phyloP scores from a whole-genome alignment of 2,888 invertebrate genomes.

The Protodeltote pygarga region DNA sequence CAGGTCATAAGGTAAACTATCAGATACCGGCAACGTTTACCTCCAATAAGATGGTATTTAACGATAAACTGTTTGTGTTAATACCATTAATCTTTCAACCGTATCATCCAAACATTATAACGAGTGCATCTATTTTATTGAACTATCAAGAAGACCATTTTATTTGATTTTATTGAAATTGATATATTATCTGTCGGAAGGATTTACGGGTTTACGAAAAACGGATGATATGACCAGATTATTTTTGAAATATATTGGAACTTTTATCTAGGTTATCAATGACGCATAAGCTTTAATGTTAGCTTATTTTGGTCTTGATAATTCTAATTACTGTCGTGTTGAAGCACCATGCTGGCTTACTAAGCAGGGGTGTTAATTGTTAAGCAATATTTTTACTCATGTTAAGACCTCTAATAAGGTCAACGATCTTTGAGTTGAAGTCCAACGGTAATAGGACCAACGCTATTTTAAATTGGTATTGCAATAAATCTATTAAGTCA shows the following conservation, averaged over 20 bases:
- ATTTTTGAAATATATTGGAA: conserved; percentile 32
- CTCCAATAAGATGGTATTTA: conserved; percentile 32
- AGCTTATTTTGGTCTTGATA: conserved; percentile 25
- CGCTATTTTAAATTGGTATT: no score
- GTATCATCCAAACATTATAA: conserved; percentile 25
- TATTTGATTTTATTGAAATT: conserved; percentile 48
- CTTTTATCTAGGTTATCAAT: conserved; percentile 34
- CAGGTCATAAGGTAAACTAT: conserved; percentile 29
- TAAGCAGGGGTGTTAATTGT: no score
- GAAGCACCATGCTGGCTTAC: no score
- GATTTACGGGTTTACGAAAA: conserved; percentile 11
- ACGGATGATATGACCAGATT: conserved; percentile 19
- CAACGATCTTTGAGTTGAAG: no score
- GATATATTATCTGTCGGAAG: conserved; percentile 28
- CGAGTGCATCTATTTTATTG: conserved; percentile 44
- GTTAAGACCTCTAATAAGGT: no score
- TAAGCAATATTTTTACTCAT: no score
- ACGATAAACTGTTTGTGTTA: conserved; percentile 37
- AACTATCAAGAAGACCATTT: conserved; percentile 32
- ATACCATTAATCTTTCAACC: conserved; percentile 45
- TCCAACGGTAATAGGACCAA: no score
- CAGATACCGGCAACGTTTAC: conserved; percentile 7
- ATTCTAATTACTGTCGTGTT: conserved; percentile 24
- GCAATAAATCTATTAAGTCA: no score
- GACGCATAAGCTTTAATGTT: conserved; percentile 33